Percentiles rank a stretch among this genome's conserved stretches.
Evolutionary conservation across 2,113 vertebrate genomes (phyloP).

Genomic region (Bettongia penicillata): DNA sequence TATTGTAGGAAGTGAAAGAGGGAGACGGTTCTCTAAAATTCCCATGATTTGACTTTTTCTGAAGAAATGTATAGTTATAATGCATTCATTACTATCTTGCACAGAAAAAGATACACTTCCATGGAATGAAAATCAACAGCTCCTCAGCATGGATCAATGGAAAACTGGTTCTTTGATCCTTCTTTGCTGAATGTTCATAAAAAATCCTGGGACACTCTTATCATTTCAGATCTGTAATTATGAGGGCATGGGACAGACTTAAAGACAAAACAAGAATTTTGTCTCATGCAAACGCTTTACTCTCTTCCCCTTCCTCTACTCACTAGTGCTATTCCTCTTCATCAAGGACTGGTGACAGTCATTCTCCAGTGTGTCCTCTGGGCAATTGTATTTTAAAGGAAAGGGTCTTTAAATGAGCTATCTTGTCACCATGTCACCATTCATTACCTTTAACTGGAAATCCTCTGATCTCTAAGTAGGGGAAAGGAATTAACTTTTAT

Average conservation of each 20-base stretch:
- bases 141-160: too few species aligned
- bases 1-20: background rate
- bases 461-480: conserved; percentile 24
- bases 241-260: background rate
- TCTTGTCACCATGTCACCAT: background rate
- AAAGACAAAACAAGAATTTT: background rate
- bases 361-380: conserved; percentile 19
- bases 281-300: conserved; percentile 1
- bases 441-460: background rate
- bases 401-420: background rate
- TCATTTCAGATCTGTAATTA: conserved; percentile 57
- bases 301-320: background rate
- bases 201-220: conserved; percentile 22
- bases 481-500: background rate
- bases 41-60: background rate
- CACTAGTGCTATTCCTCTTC: background rate
- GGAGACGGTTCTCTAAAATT: background rate
- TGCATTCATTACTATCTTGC: too few species aligned
- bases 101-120: too few species aligned
- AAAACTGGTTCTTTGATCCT: too few species aligned
- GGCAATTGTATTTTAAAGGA: conserved; percentile 32
- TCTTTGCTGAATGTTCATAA: background rate
- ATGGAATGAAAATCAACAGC: too few species aligned
- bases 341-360: conserved; percentile 39
- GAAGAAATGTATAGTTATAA: too few species aligned